Base-by-base conservation (phyloP, 2,797 vertebrate genomes). In the Spinibarbus caldwelli region DNA sequence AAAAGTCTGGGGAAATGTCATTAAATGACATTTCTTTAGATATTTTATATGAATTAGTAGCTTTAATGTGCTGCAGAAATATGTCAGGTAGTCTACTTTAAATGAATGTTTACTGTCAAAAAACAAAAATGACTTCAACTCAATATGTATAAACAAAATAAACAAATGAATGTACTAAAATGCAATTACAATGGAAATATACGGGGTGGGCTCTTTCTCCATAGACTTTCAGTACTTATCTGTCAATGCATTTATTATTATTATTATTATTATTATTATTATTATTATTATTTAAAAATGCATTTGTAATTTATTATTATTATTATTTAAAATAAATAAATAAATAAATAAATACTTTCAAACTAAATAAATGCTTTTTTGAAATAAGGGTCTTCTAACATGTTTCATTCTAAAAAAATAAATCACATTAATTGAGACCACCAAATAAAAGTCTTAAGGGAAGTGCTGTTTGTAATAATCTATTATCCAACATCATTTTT, bases 1-100 rank as follows among this genome's bases (percentile, higher is more conserved):
- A n/a, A n/a, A n/a, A n/a, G n/a, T n/a, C 2, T 2, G 31, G 31
- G 31, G 34, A 76, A 19, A 26, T 59, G 23, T 26, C 52, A 59
- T 59, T 59, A 41, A 59, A 78, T 59, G 2, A 59, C 36, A 0
- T 19, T 38, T 54, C 6, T 76, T 76, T n/a, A 54, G 12, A 57
- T 38, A 17, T 38, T 38, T 72, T 7, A 23, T 15, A 43, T 49
- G 62, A 68, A 68, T 80, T 14, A 72, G 8, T 38, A 36, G 8
- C 29, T 62, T 75, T 75, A 75, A 75, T 66, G 54, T 62, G 41
- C 43, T 68, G 64, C 36, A 52, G 15, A 82, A 64, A 64, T 36
- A 21, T 3, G 11, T 38, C 52, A 59, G 23, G 23, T 7, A 62
- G n/a, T n/a, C n/a, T n/a, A 45, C 15, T 66, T 64, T 45, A 64